Percentiles rank a stretch among this genome's conserved stretches.
These are phyloP conservation scores for Papilio elwesi DNA, from an alignment of 2,888 invertebrate genomes.

Conservation along the genomic window DNA sequence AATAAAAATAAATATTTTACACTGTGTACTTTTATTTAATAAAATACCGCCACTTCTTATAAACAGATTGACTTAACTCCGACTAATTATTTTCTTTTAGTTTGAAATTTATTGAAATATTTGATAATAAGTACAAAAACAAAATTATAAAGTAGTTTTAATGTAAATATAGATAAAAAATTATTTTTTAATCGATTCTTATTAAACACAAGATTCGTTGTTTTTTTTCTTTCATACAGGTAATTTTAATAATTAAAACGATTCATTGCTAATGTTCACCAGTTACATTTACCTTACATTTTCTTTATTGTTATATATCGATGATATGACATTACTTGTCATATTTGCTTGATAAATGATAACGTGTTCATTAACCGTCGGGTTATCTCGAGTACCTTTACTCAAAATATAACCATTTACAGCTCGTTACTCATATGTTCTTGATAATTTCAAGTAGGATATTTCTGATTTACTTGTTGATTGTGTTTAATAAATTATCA, in stretches of 20 bases:
- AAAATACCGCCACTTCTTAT: too few species aligned
- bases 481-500: slow-evolving; percentile 11
- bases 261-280: background rate
- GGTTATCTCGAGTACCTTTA: slow-evolving; percentile 22
- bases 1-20: too few species aligned
- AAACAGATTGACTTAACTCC: too few species aligned
- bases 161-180: too few species aligned
- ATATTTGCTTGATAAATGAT: slow-evolving; percentile 20
- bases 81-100: too few species aligned
- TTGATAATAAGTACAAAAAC: too few species aligned
- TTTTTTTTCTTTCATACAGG: too few species aligned
- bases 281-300: background rate
- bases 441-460: slow-evolving; percentile 23
- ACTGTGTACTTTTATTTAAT: too few species aligned
- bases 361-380: slow-evolving; percentile 23
- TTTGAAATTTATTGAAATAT: too few species aligned
- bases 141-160: too few species aligned
- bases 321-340: background rate
- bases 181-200: too few species aligned
- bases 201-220: too few species aligned
- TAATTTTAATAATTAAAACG: background rate
- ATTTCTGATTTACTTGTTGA: slow-evolving; percentile 21
- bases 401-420: slow-evolving; percentile 22
- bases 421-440: slow-evolving; percentile 18
- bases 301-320: background rate